These are phyloP conservation scores for Silurus meridionalis DNA, from an alignment of 2,113 vertebrate genomes.

Conservation along the genomic window DNA sequence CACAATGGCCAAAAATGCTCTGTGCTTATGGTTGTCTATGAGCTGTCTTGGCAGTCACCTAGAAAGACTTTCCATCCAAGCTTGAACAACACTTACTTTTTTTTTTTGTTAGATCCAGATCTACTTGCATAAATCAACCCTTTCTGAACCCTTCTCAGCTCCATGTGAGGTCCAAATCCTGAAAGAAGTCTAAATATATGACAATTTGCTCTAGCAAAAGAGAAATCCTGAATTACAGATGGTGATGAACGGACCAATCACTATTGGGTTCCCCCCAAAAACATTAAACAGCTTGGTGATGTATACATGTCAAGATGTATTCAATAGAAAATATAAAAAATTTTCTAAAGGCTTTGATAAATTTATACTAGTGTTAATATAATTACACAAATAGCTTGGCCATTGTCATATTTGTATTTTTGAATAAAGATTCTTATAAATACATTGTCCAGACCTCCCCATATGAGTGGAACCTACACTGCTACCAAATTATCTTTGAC, in stretches of 20 bases:
- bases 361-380: no score
- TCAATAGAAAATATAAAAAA: not conserved
- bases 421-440: no score
- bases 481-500: not conserved
- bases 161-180: not conserved
- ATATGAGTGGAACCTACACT: not conserved
- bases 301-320: not conserved
- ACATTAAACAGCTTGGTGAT: not conserved
- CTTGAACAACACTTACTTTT: not conserved
- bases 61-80: slow-evolving; percentile 6
- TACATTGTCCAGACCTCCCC: no score
- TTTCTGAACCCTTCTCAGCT: not conserved
- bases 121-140: not conserved
- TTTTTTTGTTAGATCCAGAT: not conserved
- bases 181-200: not conserved
- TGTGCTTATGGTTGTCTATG: slow-evolving; percentile 18
- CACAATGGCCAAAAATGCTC: not conserved
- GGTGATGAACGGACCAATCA: not conserved
- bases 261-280: not conserved
- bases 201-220: not conserved
- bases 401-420: no score
- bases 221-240: not conserved
- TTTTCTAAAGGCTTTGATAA: no score
- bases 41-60: slow-evolving; percentile 24
- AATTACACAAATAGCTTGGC: no score